These are phyloP conservation scores for Monopis laevigella DNA, from an alignment of 2,888 invertebrate species.

Conservation along the genomic window DNA sequence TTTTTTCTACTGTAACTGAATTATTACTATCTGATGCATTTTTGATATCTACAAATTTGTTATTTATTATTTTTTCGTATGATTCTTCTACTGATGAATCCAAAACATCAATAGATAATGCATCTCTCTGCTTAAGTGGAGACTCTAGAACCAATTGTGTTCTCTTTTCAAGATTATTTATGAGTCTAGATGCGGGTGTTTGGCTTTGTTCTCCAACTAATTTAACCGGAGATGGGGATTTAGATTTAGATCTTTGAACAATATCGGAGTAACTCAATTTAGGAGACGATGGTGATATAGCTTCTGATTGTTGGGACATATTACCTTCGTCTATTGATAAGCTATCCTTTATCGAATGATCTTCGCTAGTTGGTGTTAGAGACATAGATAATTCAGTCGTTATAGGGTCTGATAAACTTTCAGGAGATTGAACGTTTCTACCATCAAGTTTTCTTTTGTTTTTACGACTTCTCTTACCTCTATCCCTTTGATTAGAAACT, in stretches of 20 bases:
- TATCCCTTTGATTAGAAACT: constrained; percentile 42
- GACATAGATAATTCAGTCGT: constrained; percentile 58
- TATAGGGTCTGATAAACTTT: constrained; percentile 58
- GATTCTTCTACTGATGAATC: constrained; percentile 54
- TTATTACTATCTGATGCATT: constrained; percentile 69
- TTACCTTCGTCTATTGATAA: constrained; percentile 59
- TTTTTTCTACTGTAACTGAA: constrained; percentile 70
- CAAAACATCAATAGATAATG: constrained; percentile 41
- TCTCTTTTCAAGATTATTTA: constrained; percentile 47
- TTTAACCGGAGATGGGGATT: constrained; percentile 58
- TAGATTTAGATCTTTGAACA: constrained; percentile 57
- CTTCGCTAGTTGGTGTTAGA: constrained; percentile 52
- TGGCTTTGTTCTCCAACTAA: constrained; percentile 24
- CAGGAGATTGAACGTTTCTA: constrained; percentile 42
- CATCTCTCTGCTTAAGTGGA: constrained; percentile 32
- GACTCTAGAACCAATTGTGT: constrained; percentile 37
- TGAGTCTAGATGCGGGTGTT: constrained; percentile 42
- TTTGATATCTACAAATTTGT: constrained; percentile 66
- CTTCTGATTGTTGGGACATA: constrained; percentile 49
- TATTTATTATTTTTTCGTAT: constrained; percentile 63
- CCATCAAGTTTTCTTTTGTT: constrained; percentile 51
- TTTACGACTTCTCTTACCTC: constrained; percentile 43
- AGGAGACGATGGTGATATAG: constrained; percentile 27
- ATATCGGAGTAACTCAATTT: constrained; percentile 57
- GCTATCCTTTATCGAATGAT: constrained; percentile 42